Conservation (phyloP, 2,113 vertebrate genomes). For the Oryctolagus cuniculus region mOryCun1.1 NC_091440.1:95594001-95594500, state of each 20-base stretch:
- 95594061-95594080: not conserved
- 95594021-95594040: not conserved
- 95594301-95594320: not conserved
- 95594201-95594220: not conserved
- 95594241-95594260: no score
- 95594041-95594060: not conserved
- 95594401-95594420: not conserved
- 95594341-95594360: no score
- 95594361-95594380: not conserved
- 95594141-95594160: not conserved
- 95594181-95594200: not conserved
- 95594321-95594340: not conserved
- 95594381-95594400: not conserved
- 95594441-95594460: no score
- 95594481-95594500: rapidly evolving
- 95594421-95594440: not conserved
- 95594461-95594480: no score
- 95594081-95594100: not conserved
- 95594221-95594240: not conserved
- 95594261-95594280: not conserved
- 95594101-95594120: not conserved
- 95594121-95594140: not conserved
- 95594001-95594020: not conserved
- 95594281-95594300: not conserved
- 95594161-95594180: not conserved